These are phyloP conservation scores for Agrypnus murinus DNA, from an alignment of 2,888 invertebrate genomes.

Conservation along the genomic window DNA sequence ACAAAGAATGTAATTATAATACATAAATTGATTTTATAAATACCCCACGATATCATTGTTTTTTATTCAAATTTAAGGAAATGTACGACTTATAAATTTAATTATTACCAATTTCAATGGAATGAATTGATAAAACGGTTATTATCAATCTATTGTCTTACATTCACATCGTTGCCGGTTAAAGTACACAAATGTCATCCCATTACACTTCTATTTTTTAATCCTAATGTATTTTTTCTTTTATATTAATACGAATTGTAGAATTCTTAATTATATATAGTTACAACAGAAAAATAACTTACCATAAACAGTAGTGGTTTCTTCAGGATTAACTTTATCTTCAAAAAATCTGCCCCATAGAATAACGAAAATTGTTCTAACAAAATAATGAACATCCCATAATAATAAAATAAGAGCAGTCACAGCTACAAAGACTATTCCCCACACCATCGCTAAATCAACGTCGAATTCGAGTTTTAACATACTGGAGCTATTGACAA, in stretches of 20 bases:
- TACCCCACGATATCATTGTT: too few relatives aligned
- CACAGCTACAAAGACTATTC: constrained; percentile 30
- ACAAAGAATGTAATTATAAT: too few relatives aligned
- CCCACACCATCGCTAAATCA: constrained; percentile 51
- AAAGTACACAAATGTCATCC: too few relatives aligned
- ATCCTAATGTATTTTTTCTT: too few relatives aligned
- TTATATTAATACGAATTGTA: too few relatives aligned
- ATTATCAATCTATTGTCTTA: constrained; percentile 9
- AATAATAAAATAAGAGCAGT: constrained; percentile 77
- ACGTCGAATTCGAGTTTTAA: constrained; percentile 55
- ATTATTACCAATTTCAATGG: background rate
- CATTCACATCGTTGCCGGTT: background rate
- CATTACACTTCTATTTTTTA: too few relatives aligned
- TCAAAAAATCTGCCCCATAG: constrained; percentile 80
- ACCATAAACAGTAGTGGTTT: constrained; percentile 85
- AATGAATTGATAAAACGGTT: constrained; percentile 4
- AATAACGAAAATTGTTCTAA: constrained; percentile 82
- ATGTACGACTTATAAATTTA: background rate
- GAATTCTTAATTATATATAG: too few relatives aligned
- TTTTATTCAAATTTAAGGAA: too few relatives aligned
- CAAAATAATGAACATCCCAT: constrained; percentile 88
- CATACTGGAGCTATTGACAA: constrained; percentile 44
- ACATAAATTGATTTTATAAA: too few relatives aligned
- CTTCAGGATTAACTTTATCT: constrained; percentile 81
- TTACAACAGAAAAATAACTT: constrained; percentile 66